Percentiles rank a stretch among this genome's conserved stretches.
These are phyloP conservation scores for Cheirogaleus medius DNA, from an alignment of 2,113 vertebrate genomes.

Conservation along the genomic window DNA sequence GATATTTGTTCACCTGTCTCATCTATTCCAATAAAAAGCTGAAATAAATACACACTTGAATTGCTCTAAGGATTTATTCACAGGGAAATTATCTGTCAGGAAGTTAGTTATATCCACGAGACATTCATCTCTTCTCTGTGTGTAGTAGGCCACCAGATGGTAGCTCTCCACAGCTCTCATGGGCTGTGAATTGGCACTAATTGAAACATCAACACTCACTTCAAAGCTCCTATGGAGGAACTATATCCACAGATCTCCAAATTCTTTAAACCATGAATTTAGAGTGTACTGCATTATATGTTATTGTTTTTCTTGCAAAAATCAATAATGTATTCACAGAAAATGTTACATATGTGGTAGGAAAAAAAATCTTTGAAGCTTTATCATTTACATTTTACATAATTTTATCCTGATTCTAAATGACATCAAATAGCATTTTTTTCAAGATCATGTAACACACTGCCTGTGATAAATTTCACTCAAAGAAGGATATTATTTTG, in stretches of 20 bases:
- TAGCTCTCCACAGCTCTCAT: constrained; percentile 41
- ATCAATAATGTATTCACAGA: constrained; percentile 36
- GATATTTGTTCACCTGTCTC: constrained; percentile 58
- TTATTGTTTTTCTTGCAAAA: constrained; percentile 64
- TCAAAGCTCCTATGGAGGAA: constrained; percentile 30
- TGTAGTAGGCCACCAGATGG: constrained; percentile 72
- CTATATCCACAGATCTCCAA: constrained; percentile 4
- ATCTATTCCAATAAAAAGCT: constrained; percentile 50
- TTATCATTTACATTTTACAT: constrained; percentile 35
- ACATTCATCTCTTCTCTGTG: constrained; percentile 39
- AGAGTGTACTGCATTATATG: neutral
- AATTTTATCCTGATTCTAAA: constrained; percentile 57
- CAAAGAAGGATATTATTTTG: constrained; percentile 20
- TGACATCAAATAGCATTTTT: neutral
- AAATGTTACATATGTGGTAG: neutral
- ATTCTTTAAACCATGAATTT: constrained; percentile 51
- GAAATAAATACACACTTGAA: constrained; percentile 71
- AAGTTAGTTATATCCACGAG: constrained; percentile 64
- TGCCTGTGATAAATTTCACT: neutral
- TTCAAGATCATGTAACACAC: neutral
- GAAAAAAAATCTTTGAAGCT: constrained; percentile 16
- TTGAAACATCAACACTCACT: constrained; percentile 68
- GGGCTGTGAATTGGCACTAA: constrained; percentile 75
- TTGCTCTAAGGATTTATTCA: constrained; percentile 60
- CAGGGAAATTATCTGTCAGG: constrained; percentile 66